Evolutionary conservation across 1,140 invertebrate species (phyloP), one percentile per base, ranked within the genome.

Genomic region (Latrodectus geometricus): DNA sequence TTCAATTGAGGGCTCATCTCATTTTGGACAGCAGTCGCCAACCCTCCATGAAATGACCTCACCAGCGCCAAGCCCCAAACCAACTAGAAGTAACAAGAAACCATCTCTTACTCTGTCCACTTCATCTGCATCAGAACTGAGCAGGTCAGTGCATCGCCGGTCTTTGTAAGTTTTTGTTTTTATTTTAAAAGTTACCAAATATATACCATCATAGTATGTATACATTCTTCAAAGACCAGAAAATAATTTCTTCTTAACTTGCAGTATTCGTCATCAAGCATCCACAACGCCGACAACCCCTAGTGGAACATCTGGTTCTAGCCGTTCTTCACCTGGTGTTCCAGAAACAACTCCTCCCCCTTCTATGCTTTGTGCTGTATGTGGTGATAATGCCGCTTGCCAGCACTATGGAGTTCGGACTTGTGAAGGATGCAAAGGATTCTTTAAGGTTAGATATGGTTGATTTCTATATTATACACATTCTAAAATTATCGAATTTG

Each of bases 331-430:
- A 79, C 84, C 88, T 9, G 72, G 76, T n/a, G 76, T 56, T 9
- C 54, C 35, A 52, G 73, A 77, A 17, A 76, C 35, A 50, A 87
- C 89, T 17, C 87, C 88, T 20, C 75, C 88, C 14, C 85, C 95
- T 0, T 96, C 96, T 23, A 96, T 98, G 90, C 91, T 99, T 49
- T 99, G 98, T 91, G 98, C 98, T 8, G 98, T 99, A 8, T 99
- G 98, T 90, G 98, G 98, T 0, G 98, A 99, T 91, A 98, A 97
- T 9, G 98, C 98, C 0, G 97, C 98, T 21, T 99, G 98, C 90
- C 97, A 99, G 90, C 98, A 99, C 91, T 99, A 99, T 90, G 98
- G 98, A 0, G 98, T 99, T 0, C 92, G 98, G 66, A 99, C 98
- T 0, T 93, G 93, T 88, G 98, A 99, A 92, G 98, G 98, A 3